Base-by-base conservation (phyloP, 2,113 vertebrate species). In the Sphaerodactylus townsendi region DNA sequence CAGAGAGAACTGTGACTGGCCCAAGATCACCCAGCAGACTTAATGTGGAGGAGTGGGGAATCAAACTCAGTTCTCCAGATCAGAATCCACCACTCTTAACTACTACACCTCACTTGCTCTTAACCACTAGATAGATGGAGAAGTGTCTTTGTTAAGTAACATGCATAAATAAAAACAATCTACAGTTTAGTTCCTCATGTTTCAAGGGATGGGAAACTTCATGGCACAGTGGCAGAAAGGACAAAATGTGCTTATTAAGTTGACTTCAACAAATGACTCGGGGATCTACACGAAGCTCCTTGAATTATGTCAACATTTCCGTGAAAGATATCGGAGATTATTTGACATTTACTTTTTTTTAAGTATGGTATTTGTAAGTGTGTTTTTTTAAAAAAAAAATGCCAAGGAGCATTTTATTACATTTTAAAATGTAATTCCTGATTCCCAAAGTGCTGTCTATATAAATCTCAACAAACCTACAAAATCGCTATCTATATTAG, bases 381-480 rank as follows among this genome's bases (percentile, higher is more conserved):
- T n/a, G n/a, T n/a, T n/a, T n/a, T n/a, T n/a, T 77, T 66, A 59
- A 59, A 39, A 62, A 82, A 82, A 96, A 96, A 95, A 95, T 94
- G 95, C 94, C 93, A 77, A 85, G 93, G 94, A 94, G 93, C 96
- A 96, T 96, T 96, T 96, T 96, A 96, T 97, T 97, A 95, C 95
- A 95, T 97, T 96, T 96, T 95, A 95, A 96, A 85, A 96, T 96
- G 95, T 96, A 96, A 97, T 96, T 96, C 95, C 93, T 95, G 96
- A 96, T 96, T n/a, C 95, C 95, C 94, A 91, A 87, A 94, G 88
- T 95, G 95, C 96, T 95, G 95, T 95, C 95, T 94, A 88, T 96
- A 96, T 96, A 96, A 97, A 96, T 97, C 96, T 95, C 95, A 96
- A 95, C 95, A 96, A 96, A 96, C 96, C 89, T 93, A 95, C 93